phyloP scores from a whole-genome alignment of 2,113 vertebrate species.

The Plotosus lineatus region DNA sequence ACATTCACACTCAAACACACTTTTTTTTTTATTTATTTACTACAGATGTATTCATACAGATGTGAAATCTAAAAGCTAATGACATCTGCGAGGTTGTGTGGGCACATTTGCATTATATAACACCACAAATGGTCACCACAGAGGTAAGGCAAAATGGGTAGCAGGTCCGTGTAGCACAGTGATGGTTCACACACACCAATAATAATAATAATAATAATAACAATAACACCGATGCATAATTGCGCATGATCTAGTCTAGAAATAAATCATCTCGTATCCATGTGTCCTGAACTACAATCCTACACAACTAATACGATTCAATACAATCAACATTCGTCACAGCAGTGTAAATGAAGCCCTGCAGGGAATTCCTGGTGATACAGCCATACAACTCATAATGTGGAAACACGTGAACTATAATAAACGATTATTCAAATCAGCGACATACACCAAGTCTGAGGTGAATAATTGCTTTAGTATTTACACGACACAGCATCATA shows the following conservation, averaged over 20 bases:
- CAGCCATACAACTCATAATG: too few relatives aligned
- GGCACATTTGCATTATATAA: background rate
- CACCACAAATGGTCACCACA: background rate
- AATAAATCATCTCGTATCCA: conserved; percentile 25
- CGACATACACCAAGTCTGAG: too few relatives aligned
- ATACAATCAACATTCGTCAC: background rate
- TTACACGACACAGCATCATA: too few relatives aligned
- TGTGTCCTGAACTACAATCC: background rate
- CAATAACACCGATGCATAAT: background rate
- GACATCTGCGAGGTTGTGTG: background rate
- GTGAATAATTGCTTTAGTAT: too few relatives aligned
- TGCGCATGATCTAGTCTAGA: background rate
- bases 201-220: background rate
- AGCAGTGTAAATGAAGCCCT: background rate
- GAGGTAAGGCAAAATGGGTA: background rate
- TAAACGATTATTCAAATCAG: too few relatives aligned
- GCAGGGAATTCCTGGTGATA: background rate
- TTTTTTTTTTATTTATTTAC: background rate
- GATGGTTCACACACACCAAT: background rate
- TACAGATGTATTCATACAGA: background rate
- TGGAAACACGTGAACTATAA: too few relatives aligned
- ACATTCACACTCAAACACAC: background rate
- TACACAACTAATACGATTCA: background rate
- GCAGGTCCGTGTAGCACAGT: background rate
- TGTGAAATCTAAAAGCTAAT: background rate